phyloP scores from a whole-genome alignment of 2,113 vertebrate species.

The Chaetura pelagica region DNA sequence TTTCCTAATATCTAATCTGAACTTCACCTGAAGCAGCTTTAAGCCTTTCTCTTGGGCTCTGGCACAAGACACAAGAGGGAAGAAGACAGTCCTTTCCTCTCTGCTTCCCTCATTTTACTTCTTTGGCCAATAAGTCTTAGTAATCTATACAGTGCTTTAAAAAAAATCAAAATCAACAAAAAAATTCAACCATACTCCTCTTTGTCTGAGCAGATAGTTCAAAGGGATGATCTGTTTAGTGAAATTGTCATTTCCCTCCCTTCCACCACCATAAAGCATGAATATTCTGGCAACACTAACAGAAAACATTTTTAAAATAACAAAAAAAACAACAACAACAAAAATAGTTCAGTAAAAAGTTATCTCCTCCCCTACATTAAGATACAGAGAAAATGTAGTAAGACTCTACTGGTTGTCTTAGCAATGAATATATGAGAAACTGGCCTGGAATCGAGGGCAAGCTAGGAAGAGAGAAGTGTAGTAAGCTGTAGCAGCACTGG shows the following conservation, averaged over 20 bases:
- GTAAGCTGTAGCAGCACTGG: fast-evolving
- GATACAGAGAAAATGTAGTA: background rate
- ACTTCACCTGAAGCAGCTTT: background rate
- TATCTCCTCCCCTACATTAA: background rate
- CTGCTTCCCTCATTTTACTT: background rate
- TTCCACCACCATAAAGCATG: background rate
- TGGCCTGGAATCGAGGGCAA: fast-evolving
- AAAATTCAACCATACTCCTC: fast-evolving
- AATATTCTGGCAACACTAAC: background rate
- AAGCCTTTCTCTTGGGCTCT: background rate
- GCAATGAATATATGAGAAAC: background rate
- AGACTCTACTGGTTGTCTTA: background rate
- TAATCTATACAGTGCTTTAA: background rate
- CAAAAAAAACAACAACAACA: background rate
- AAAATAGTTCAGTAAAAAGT: background rate
- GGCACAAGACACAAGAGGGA: background rate
- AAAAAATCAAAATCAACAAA: background rate
- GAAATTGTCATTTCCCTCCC: background rate
- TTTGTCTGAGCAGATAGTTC: background rate
- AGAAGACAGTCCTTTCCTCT: background rate
- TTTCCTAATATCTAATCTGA: background rate
- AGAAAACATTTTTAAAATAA: background rate
- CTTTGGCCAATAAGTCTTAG: background rate
- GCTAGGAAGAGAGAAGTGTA: fast-evolving
- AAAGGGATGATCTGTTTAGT: background rate